Base-by-base conservation (phyloP, 2,888 invertebrate species). In the Alcis repandata region DNA sequence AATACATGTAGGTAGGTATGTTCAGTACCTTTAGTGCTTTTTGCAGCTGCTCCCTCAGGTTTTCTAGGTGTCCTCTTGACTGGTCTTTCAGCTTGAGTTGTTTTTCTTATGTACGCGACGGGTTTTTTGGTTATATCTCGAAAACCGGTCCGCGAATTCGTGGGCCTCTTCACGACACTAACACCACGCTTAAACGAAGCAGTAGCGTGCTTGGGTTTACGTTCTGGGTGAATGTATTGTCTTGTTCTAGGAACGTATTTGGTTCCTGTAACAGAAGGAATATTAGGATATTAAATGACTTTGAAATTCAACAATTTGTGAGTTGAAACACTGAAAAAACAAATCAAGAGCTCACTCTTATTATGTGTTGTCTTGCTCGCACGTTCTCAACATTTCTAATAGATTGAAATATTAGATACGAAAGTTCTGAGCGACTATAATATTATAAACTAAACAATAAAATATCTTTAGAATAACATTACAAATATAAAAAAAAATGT, bases 241-340 rank as follows among this genome's bases (percentile, higher is more conserved):
- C 43, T 54, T 1, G 22, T 17, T n/a, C n/a, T 13, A 32, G 40
- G 15, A 36, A 46, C 20, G 46, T 43, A 45, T 10, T 43, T 59
- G 8, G 17, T 52, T 9, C 15, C 59, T 60, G 59, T 22, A 60
- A 60, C 33, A 38, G 43, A 43, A 19, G 19, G n/a, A 43, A 19
- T 19, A 3, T 10, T 19, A 11, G 4, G 0, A 43, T 20, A 4
- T 19, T 43, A 19, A n/a, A n/a, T n/a, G n/a, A 43, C 2, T 43
- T 2, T 43, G 19, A 8, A 0, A 19, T 43, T 43, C 10, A 10
- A 2, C 10, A 10, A 2, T 19, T 11, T 19, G 2, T 19, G 19
- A 0, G 9, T 9, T 40, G 2, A 0, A 38, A 38, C 11, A 38
- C 38, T 38, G 3, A 6, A 13, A 2, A n/a, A 3, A 38, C 38